Evolutionary conservation across 2,797 vertebrate species (phyloP), one percentile per base, ranked within the genome.

Genomic region (Limnodromus scolopaceus): DNA sequence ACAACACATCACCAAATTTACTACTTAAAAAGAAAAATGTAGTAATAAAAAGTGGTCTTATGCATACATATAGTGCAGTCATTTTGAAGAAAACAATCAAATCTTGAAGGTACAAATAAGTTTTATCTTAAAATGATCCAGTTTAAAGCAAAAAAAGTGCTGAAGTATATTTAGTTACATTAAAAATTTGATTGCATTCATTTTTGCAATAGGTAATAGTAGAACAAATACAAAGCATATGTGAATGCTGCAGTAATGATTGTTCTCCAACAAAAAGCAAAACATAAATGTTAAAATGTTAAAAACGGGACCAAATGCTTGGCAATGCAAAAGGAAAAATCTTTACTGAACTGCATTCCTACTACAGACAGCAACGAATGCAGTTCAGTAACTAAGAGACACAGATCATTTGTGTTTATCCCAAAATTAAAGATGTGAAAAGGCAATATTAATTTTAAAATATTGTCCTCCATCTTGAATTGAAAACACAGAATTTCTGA

Each of bases 61-160:
- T 97, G 98, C 98, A 97, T 97, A 98, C 98, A 96, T 93, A 97
- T 98, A 98, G 98, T 98, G 98, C 98, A 98, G 98, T 98, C 97
- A 96, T 97, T 97, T 95, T 97, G 97, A 97, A 97, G 92, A 92
- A 97, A 97, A 98, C 97, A 97, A 97, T 97, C 97, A 92, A 95
- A 95, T 97, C 95, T 98, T 95, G 94, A 97, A 96, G 97, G 95
- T 96, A 97, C 92, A 96, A 96, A 93, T 97, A 97, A 95, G 94
- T 97, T 95, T 97, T 94, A 94, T 92, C 97, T 97, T 98, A 96
- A 96, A 98, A 98, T 97, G 97, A 97, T 96, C 97, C 96, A 97
- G 97, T 89, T 97, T 93, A 97, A 98, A 98, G 98, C 97, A 98
- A 97, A 97, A 97, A 98, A 98, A 98, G 98, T 98, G 98, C 98